phyloP scores from a whole-genome alignment of 2,797 vertebrate genomes.

The Psittacula echo region DNA sequence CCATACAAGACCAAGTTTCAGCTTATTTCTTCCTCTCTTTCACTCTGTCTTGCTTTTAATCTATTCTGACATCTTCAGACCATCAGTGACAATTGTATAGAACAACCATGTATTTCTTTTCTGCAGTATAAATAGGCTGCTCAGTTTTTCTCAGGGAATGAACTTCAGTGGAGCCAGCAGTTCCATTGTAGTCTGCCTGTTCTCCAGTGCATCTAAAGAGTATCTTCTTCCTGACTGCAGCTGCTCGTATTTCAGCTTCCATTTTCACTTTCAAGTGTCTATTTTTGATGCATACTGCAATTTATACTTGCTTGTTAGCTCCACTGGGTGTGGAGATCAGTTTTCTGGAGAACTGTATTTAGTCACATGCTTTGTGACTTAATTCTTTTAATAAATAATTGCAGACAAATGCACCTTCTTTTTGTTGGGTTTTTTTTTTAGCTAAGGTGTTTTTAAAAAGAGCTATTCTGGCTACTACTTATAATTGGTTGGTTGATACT shows the following conservation, averaged over 20 bases:
- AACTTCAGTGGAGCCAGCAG: background rate
- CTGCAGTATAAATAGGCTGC: background rate
- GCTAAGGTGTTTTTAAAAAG: background rate
- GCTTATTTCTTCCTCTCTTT: background rate
- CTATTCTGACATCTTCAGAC: background rate
- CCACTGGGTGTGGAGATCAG: background rate
- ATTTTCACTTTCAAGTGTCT: slow-evolving; percentile 23
- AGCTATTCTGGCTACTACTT: background rate
- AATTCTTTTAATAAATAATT: background rate
- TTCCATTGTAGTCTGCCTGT: background rate
- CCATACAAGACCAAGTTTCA: background rate
- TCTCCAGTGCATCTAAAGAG: background rate
- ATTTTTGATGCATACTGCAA: background rate
- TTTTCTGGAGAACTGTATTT: background rate
- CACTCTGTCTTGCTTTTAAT: background rate
- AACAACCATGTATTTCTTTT: background rate
- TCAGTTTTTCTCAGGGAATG: background rate
- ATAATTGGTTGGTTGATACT: background rate
- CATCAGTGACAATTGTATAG: background rate
- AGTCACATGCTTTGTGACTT: background rate
- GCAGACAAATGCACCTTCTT: background rate
- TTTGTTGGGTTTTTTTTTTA: background rate
- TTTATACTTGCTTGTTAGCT: background rate
- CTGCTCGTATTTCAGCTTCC: slow-evolving; percentile 1
- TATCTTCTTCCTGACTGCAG: background rate